A percentile compares a stretch with the other conserved stretches of the same genome.
These are phyloP conservation scores for Cryptotis parvus DNA, from an alignment of 2,113 vertebrate genomes.

Conservation along the genomic window DNA sequence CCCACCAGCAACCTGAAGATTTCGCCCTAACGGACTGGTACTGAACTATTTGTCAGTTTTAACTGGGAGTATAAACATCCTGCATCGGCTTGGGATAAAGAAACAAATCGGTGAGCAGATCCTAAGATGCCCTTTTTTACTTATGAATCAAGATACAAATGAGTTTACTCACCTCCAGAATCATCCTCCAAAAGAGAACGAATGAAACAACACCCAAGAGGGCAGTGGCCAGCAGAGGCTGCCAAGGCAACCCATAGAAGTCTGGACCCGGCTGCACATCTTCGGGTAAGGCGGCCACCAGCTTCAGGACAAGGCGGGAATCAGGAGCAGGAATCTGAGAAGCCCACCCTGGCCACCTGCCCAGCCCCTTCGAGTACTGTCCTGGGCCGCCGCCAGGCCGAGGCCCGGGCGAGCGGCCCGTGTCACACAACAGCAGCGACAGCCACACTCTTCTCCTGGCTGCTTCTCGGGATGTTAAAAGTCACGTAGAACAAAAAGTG, in stretches of 20 bases:
- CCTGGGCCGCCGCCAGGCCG: no score
- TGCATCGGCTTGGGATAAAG: no score
- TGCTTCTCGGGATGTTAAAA: no score
- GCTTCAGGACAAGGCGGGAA: constrained; percentile 81
- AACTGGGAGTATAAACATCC: background rate
- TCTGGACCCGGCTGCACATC: constrained; percentile 93
- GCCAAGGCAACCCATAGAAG: constrained; percentile 94
- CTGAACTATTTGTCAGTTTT: background rate
- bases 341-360: no score
- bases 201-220: constrained; percentile 92
- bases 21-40: background rate
- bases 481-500: no score
- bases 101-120: no score
- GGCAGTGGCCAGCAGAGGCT: constrained; percentile 91
- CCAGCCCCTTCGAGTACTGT: no score
- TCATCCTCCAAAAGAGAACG: constrained; percentile 94
- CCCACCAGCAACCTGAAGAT: background rate
- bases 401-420: no score
- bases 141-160: background rate
- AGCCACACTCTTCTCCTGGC: no score
- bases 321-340: no score
- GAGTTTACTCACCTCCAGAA: constrained; percentile 92
- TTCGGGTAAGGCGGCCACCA: constrained; percentile 92
- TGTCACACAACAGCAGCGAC: no score
- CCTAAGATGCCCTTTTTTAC: no score